phyloP scores from a whole-genome alignment of 2,888 invertebrate genomes.

The Eulithis prunata region DNA sequence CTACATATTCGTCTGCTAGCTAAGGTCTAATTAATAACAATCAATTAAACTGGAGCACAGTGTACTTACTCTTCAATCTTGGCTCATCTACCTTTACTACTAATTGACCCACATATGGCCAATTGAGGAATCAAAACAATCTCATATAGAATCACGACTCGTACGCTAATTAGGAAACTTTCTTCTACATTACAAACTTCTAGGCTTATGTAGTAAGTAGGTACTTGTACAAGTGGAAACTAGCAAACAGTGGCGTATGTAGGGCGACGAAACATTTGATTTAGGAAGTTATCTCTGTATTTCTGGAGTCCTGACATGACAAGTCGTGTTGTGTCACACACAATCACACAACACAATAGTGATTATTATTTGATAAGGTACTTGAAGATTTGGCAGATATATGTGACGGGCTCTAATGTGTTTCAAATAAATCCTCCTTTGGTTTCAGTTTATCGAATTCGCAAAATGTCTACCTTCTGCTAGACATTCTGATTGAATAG shows the following conservation, averaged over 20 bases:
- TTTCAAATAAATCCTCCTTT: no score
- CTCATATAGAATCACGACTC: not conserved
- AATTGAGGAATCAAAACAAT: no score
- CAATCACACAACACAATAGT: slow-evolving; percentile 47
- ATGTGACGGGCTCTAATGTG: no score
- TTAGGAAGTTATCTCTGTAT: slow-evolving; percentile 66
- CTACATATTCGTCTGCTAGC: slow-evolving; percentile 6
- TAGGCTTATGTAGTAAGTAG: no score
- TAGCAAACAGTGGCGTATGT: slow-evolving; percentile 46
- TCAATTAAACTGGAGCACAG: not conserved
- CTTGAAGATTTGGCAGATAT: no score
- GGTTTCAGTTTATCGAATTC: no score
- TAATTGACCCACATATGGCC: no score
- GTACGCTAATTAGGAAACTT: slow-evolving; percentile 10
- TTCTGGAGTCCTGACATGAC: slow-evolving; percentile 62
- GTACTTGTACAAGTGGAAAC: slow-evolving; percentile 11
- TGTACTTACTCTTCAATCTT: not conserved
- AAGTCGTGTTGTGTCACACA: slow-evolving; percentile 63
- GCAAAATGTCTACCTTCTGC: no score
- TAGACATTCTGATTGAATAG: not conserved
- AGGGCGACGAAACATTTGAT: slow-evolving; percentile 62
- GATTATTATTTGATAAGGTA: no score
- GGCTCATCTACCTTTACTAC: no score
- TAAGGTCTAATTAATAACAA: slow-evolving; percentile 2
- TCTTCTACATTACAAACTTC: slow-evolving; percentile 4